Conservation (phyloP, 2,113 vertebrate genomes). For the Hypanus sabinus region DNA sequence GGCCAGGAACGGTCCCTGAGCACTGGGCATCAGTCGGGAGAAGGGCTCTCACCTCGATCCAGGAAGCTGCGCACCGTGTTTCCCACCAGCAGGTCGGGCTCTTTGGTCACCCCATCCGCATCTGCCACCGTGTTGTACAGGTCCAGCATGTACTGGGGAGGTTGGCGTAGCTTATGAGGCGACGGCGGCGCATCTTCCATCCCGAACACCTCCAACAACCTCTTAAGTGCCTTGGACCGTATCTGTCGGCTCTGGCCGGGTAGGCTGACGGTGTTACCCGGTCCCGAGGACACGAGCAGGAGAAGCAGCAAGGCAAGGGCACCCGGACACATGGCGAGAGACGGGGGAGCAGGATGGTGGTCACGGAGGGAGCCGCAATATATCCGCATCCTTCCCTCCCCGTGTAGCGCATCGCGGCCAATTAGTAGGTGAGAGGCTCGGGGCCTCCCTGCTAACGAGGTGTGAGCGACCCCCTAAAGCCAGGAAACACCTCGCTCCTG, state of each 20-base stretch:
- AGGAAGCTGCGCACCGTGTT: slow-evolving; percentile 85
- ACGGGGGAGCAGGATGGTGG: neutral
- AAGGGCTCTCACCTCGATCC: slow-evolving; percentile 68
- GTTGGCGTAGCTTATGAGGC: slow-evolving; percentile 58
- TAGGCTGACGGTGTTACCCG: neutral
- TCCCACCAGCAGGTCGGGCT: slow-evolving; percentile 70
- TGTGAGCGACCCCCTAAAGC: neutral
- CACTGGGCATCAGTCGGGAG: accelerated
- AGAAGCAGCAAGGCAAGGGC: slow-evolving; percentile 39
- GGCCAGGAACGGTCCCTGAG: neutral
- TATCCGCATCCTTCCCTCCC: neutral
- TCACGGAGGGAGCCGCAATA: neutral
- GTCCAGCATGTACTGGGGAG: slow-evolving; percentile 86
- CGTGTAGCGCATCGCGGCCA: neutral
- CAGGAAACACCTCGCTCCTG: neutral
- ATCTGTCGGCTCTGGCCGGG: slow-evolving; percentile 45
- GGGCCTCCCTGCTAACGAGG: neutral
- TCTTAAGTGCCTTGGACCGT: slow-evolving; percentile 67
- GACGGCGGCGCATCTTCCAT: slow-evolving; percentile 68
- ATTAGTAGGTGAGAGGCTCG: neutral
- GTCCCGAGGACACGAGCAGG: slow-evolving; percentile 46
- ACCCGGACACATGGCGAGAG: neutral
- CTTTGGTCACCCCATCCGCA: slow-evolving; percentile 75
- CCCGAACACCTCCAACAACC: slow-evolving; percentile 77
- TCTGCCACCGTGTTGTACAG: slow-evolving; percentile 77